phyloP scores from a whole-genome alignment of 2,888 invertebrate genomes.

The Plebejus melissa region DNA sequence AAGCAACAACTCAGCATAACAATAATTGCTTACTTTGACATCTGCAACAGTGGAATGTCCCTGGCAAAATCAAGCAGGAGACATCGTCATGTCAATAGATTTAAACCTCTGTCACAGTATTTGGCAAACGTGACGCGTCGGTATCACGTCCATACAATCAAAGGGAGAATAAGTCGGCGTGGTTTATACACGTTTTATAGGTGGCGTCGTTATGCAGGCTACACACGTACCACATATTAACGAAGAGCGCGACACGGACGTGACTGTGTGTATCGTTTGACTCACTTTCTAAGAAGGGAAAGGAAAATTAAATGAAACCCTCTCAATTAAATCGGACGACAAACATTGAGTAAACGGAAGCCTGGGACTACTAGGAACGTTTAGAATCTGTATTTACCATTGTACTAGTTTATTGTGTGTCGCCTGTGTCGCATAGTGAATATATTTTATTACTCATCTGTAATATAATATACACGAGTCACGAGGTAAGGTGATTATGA shows the following conservation, averaged over 20 bases:
- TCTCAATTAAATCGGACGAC: constrained; percentile 7
- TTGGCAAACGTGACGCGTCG: constrained; percentile 18
- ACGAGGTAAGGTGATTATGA: no score
- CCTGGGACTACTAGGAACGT: background rate
- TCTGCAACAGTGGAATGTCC: background rate
- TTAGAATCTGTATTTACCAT: background rate
- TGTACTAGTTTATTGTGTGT: no score
- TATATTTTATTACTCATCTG: no score
- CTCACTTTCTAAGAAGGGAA: constrained; percentile 15
- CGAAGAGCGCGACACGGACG: constrained; percentile 4
- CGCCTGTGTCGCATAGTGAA: no score
- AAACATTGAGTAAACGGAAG: background rate
- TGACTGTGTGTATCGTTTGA: constrained; percentile 10
- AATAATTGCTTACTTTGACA: background rate
- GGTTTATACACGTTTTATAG: constrained; percentile 12
- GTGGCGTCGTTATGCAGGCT: constrained; percentile 4
- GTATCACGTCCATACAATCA: constrained; percentile 18
- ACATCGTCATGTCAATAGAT: constrained; percentile 29
- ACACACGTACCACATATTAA: constrained; percentile 4
- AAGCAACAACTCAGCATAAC: no score
- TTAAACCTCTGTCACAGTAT: background rate
- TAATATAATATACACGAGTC: no score
- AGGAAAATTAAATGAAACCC: constrained; percentile 9
- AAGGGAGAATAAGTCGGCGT: constrained; percentile 11
- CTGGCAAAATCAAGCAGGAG: background rate